Evolutionary conservation across 1,140 invertebrate genomes (phyloP), one percentile per base, ranked within the genome.

Genomic region (Vanessa atalanta): DNA sequence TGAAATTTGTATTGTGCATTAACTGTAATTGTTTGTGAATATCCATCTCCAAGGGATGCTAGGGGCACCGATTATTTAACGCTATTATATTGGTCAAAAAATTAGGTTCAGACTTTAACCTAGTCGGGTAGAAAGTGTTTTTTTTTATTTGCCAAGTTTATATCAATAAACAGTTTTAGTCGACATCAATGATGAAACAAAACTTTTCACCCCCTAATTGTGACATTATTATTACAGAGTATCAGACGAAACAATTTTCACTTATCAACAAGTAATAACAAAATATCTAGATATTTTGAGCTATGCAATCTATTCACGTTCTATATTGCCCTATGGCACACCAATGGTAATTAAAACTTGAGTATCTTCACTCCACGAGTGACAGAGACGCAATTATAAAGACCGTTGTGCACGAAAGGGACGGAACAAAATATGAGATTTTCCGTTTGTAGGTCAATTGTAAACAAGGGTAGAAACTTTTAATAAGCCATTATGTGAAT

Each of bases 391-490:
- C 47, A 70, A 48, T 16, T 51, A 69, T 71, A 69, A 53, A 57
- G 20, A 26, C n/a, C 50, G 60, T 50, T 57, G 8, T 57, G 75
- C 51, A 16, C 3, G 75, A 80, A 64, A 68, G 64, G 73, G 73
- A 77, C 53, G 64, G 63, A n/a, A 47, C 20, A 71, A 51, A 75
- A 79, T 77, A 77, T 77, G 75, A 75, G 68, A 65, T 57, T 67
- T 70, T 71, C 68, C 70, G 70, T 82, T 82, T 82, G 72, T 76
- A 73, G 76, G 78, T 82, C 80, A 80, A 82, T 82, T 73, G 79
- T 77, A 78, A 77, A 80, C 73, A 77, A 57, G 53, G 53, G 61
- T 73, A 69, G 77, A 78, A 75, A 80, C 74, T 80, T 82, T 80
- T 82, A 82, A 82, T 82, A 77, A 82, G 80, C 76, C 47, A 75